Evolutionary conservation across 2,113 vertebrate genomes (phyloP).

Genomic region (Halcyon senegalensis): DNA sequence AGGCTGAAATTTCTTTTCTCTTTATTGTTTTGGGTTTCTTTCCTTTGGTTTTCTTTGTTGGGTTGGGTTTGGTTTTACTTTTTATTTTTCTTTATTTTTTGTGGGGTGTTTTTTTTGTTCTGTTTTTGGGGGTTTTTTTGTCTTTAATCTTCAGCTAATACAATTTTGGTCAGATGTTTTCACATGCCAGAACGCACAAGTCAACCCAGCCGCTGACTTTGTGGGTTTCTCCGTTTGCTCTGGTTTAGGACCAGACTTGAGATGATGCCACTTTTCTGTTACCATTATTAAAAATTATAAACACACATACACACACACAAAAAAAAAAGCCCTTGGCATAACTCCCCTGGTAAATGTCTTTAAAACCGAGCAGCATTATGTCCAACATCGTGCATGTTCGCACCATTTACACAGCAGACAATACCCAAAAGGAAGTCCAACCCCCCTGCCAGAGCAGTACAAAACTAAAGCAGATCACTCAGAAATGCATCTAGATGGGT

Average conservation of each 20-base stretch:
- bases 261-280: not conserved
- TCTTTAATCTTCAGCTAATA: not conserved
- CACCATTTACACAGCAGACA: not conserved
- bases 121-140: not conserved
- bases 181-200: not conserved
- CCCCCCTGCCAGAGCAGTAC: too few relatives aligned
- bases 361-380: rapidly evolving
- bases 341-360: not conserved
- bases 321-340: not conserved
- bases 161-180: not conserved
- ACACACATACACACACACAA: not conserved
- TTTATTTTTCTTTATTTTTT: too few relatives aligned
- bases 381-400: too few relatives aligned
- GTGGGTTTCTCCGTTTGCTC: not conserved
- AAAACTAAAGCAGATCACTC: too few relatives aligned
- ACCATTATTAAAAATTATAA: not conserved
- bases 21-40: not conserved
- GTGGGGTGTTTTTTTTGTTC: too few relatives aligned
- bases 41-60: too few relatives aligned
- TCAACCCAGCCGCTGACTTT: not conserved
- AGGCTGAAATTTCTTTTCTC: not conserved
- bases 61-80: too few relatives aligned
- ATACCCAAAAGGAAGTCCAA: not conserved
- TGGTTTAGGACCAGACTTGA: not conserved
- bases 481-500: too few relatives aligned